Conservation (phyloP, 1,140 invertebrate species). For the Aleiodes sp. region DNA sequence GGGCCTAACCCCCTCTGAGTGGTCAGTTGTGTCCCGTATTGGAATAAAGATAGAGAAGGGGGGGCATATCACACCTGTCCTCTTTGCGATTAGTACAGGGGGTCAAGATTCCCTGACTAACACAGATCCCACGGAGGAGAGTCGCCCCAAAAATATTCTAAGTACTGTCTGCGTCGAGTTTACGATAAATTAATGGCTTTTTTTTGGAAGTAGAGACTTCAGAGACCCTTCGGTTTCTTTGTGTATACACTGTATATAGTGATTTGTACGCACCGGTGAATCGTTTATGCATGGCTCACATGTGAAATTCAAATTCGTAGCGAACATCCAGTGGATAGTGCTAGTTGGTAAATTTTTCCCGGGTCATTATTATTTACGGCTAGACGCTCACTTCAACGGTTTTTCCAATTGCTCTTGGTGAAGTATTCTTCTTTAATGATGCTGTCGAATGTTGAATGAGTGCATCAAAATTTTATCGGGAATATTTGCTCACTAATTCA, state of each 20-base stretch:
- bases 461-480: too few relatives aligned
- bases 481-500: too few relatives aligned
- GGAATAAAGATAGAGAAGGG: not conserved
- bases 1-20: not conserved
- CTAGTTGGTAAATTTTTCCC: not conserved
- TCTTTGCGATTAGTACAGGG: constrained; percentile 51
- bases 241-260: not conserved
- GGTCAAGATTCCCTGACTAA: constrained; percentile 53
- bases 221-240: constrained; percentile 3
- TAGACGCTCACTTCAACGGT: not conserved
- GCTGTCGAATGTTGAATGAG: too few relatives aligned
- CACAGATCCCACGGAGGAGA: constrained; percentile 24
- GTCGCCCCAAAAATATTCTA: too few relatives aligned
- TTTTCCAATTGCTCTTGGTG: not conserved
- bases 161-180: too few relatives aligned
- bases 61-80: constrained; percentile 54
- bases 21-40: not conserved
- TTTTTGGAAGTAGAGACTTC: constrained; percentile 38
- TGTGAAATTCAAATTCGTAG: not conserved
- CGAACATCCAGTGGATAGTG: not conserved
- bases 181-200: constrained; percentile 61
- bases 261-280: not conserved
- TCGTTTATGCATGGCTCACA: not conserved
- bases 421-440: too few relatives aligned
- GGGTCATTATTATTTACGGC: not conserved